A percentile compares a stretch with the other conserved stretches of the same genome.
These are phyloP conservation scores for Euleptes europaea DNA, from an alignment of 2,113 vertebrate genomes.

Conservation along the genomic window DNA sequence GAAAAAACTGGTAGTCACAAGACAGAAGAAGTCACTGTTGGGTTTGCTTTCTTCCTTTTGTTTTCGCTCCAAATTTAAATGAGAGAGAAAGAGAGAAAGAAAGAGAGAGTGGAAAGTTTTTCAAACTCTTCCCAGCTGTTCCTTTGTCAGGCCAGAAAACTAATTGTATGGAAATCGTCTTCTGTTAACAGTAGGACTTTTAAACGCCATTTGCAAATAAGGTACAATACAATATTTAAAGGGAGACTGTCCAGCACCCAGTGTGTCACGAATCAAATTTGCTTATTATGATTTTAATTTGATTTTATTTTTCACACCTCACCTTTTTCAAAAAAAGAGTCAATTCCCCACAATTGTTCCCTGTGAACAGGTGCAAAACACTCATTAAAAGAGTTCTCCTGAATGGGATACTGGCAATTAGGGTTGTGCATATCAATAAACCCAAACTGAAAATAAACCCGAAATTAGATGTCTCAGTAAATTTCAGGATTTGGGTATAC, in stretches of 20 bases:
- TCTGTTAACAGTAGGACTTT: slow-evolving; percentile 20
- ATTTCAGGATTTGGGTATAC: too few species aligned
- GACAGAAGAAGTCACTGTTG: slow-evolving; percentile 79
- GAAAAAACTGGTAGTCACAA: slow-evolving; percentile 77
- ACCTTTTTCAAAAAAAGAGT: neutral
- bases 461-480: too few species aligned
- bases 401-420: too few species aligned
- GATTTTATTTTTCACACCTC: neutral
- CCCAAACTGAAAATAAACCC: too few species aligned
- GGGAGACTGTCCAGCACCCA: slow-evolving; percentile 49
- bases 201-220: slow-evolving; percentile 37
- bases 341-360: neutral
- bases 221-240: slow-evolving; percentile 38
- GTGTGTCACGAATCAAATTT: neutral
- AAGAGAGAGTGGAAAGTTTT: slow-evolving; percentile 52
- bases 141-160: slow-evolving; percentile 48
- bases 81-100: slow-evolving; percentile 4
- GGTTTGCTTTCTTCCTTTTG: slow-evolving; percentile 73
- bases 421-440: too few species aligned
- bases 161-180: slow-evolving; percentile 56
- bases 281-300: slow-evolving; percentile 33
- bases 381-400: slow-evolving; percentile 35
- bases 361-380: slow-evolving; percentile 15
- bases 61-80: slow-evolving; percentile 15
- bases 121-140: slow-evolving; percentile 71